Conservation (phyloP, 2,888 invertebrate species). For the Pachydiplax longipennis region DNA sequence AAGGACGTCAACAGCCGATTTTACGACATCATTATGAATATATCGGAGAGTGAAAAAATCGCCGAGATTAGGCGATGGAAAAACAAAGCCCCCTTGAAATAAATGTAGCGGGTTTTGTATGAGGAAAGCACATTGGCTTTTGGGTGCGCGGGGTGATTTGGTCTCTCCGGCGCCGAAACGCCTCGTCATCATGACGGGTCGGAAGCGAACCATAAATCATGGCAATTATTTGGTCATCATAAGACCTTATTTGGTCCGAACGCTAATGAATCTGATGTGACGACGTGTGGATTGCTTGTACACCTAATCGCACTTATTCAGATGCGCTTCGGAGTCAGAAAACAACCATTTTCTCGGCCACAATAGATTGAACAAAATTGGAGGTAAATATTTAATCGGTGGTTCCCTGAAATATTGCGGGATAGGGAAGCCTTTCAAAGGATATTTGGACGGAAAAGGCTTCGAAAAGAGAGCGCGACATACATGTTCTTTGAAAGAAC, state of each 20-base stretch:
- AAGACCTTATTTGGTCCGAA: not conserved
- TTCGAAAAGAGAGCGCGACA: no score
- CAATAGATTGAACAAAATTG: not conserved
- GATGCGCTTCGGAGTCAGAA: not conserved
- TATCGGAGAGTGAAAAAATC: no score
- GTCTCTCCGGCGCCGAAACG: not conserved
- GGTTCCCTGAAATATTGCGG: no score
- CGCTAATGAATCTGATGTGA: not conserved
- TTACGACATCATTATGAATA: no score
- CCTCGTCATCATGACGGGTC: not conserved
- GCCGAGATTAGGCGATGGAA: no score
- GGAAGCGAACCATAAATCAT: not conserved
- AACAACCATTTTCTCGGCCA: not conserved
- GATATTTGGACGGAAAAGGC: no score
- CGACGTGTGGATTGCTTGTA: not conserved
- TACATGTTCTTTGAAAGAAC: no score
- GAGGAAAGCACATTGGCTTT: no score
- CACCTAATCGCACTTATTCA: not conserved
- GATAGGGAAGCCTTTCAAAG: no score
- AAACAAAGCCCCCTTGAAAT: no score
- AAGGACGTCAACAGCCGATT: no score
- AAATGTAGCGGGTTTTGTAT: no score
- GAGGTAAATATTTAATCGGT: not conserved
- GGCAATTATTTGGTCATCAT: not conserved
- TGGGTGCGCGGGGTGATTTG: not conserved